Base-by-base conservation (phyloP, 2,888 invertebrate species). In the Apoderus coryli region DNA sequence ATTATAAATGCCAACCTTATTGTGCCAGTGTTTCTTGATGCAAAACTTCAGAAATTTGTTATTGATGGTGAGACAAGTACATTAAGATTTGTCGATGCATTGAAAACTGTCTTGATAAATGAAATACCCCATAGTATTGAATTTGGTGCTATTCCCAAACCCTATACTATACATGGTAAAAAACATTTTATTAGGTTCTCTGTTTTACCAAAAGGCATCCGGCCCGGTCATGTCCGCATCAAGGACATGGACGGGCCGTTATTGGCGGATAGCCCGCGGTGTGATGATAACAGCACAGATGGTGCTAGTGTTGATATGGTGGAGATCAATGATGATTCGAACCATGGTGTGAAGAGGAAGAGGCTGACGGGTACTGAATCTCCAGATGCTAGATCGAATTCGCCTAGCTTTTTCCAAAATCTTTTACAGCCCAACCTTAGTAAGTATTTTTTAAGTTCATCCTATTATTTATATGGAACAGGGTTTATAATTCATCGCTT, bases 61-160 rank as follows among this genome's bases (percentile, higher is more conserved):
- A 65, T 85, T 12, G 74, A 76, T 40, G 76, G 74, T 2, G 68
- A 73, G 39, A 67, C 72, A 25, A 75, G 78, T 49, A 75, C 80
- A 1, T 59, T 89, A 11, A 73, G 82, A 44, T 88, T 89, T 52
- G 77, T 76, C 13, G 82, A 88, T 50, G 67, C 77, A 3, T 60
- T 88, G 22, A 62, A 70, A 44, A 80, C 77, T 6, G 80, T 81
- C 1, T 57, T 84, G 28, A 72, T 88, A 31, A 82, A 88, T 49
- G 82, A 79, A 26, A 69, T 74, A 44, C 72, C 78, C 2, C 77
- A 78, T 46, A 70, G 72, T 49, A 74, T 84, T 2, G 79, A 84
- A 47, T 89, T 79, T 52, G 88, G 86, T 12, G 85, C 82, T 16
- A 57, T 85, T 32, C 86, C 88, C 0, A 78, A 79, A 49, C 79